Percentiles rank a stretch among this genome's conserved stretches.
Conservation (phyloP, 2,797 vertebrate genomes). For the Eidolon dupreanum region DNA sequence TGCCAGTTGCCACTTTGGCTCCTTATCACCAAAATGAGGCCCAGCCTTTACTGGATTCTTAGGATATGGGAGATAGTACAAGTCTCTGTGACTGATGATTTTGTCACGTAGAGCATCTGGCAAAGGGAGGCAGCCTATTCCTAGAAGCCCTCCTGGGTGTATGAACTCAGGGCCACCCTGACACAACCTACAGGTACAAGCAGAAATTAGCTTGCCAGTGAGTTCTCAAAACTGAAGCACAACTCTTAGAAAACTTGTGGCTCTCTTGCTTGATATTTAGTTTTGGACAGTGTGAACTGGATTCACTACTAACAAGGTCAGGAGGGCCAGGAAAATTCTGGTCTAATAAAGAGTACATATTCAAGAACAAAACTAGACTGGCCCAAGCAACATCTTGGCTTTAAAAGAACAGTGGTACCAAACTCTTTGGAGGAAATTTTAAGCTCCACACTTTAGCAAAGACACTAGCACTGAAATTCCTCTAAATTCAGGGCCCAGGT, state of each 20-base stretch:
- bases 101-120: neutral
- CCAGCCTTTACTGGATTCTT: neutral
- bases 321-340: neutral
- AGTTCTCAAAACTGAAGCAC: neutral
- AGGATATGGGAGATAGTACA: neutral
- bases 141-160: neutral
- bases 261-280: neutral
- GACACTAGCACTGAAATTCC: neutral
- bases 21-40: neutral
- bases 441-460: neutral
- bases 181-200: neutral
- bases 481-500: neutral
- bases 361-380: neutral
- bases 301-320: neutral
- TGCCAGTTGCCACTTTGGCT: neutral
- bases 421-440: neutral
- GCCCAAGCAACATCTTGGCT: neutral
- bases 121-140: neutral
- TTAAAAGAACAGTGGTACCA: neutral
- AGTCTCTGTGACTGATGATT: neutral
- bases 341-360: neutral
- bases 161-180: neutral
- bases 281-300: neutral
- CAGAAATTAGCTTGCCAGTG: neutral
- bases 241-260: neutral